phyloP scores from a whole-genome alignment of 2,113 vertebrate genomes.

The Chitala chitala region DNA sequence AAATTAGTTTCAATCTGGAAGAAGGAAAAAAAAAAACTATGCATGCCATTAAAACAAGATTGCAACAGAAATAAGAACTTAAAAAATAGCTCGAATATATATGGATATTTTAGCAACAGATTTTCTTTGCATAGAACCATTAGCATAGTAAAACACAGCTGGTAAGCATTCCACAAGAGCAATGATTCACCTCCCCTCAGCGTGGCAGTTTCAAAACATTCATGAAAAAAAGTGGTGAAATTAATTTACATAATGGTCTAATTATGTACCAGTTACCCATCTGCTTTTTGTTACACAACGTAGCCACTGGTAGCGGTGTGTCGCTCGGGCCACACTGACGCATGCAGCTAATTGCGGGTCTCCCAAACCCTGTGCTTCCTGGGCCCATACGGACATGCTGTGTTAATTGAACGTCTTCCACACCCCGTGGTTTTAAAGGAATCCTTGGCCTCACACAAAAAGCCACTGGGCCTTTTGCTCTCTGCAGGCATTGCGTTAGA shows the following conservation, averaged over 20 bases:
- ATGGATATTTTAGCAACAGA: neutral
- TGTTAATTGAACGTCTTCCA: neutral
- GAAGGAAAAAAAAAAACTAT: too few relatives aligned
- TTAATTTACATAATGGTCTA: neutral
- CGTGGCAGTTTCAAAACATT: slow-evolving; percentile 2
- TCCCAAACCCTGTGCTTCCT: neutral
- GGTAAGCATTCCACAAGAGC: neutral
- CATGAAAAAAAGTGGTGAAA: neutral
- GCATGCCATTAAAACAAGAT: too few relatives aligned
- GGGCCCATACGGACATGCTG: neutral
- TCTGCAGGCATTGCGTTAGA: too few relatives aligned
- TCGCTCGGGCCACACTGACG: neutral
- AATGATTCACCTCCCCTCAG: neutral
- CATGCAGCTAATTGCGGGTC: neutral
- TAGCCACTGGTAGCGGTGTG: neutral
- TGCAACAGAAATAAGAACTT: neutral
- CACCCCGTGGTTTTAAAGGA: too few relatives aligned
- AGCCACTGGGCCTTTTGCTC: too few relatives aligned
- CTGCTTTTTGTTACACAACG: neutral
- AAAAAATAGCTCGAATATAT: too few relatives aligned
- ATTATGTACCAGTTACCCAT: slow-evolving; percentile 11
- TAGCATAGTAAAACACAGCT: slow-evolving; percentile 2
- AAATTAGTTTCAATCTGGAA: neutral
- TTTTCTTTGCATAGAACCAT: neutral
- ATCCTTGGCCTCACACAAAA: too few relatives aligned